Conservation (phyloP, 2,113 vertebrate genomes). For the Campylorhamphus procurvoides region DNA sequence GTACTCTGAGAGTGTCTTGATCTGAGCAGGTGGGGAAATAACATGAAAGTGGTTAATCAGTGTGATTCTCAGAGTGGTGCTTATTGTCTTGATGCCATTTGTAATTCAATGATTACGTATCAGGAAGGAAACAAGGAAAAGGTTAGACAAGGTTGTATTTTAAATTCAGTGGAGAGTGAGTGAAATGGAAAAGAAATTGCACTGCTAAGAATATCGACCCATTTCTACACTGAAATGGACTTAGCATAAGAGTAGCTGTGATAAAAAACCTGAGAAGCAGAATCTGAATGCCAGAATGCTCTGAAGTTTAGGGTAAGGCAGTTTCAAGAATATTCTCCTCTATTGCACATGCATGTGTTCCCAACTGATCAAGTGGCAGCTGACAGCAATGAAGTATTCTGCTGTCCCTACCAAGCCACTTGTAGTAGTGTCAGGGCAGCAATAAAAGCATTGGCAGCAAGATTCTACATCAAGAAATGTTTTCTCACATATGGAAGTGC, state of each 20-base stretch:
- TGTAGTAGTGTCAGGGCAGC: background rate
- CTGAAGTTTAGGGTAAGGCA: background rate
- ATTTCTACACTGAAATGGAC: background rate
- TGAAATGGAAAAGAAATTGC: background rate
- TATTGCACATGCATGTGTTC: rapidly evolving
- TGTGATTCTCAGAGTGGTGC: background rate
- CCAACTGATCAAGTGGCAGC: rapidly evolving
- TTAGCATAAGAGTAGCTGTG: background rate
- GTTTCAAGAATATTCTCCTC: background rate
- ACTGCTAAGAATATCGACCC: background rate
- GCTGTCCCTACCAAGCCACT: background rate
- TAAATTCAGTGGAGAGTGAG: background rate
- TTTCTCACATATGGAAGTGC: background rate
- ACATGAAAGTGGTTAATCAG: rapidly evolving
- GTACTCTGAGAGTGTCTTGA: background rate
- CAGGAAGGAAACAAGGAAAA: background rate
- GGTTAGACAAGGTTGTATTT: background rate
- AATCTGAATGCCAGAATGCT: background rate
- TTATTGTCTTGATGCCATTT: background rate
- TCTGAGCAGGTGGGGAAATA: background rate
- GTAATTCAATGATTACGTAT: background rate
- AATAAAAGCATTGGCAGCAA: background rate
- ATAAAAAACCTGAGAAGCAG: background rate
- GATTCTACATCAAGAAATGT: background rate
- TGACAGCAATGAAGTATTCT: background rate